Conservation (phyloP, 2,113 vertebrate genomes). For the Tenrec ecaudatus region DNA sequence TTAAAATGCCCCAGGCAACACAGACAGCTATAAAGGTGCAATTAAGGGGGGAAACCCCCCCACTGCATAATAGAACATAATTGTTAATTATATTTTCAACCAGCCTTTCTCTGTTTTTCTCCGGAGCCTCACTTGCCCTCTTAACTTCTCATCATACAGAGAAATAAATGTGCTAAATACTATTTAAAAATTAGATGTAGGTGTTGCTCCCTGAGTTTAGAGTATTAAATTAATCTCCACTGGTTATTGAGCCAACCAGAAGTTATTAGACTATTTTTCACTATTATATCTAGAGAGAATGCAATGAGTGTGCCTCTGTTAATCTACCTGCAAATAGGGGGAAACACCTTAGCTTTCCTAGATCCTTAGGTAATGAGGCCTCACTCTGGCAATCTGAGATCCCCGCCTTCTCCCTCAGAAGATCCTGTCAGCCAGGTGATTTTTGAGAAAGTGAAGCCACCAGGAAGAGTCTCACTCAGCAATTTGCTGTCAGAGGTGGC, state of each 20-base stretch:
- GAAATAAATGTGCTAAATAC: slow-evolving; percentile 41
- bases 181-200: slow-evolving; percentile 35
- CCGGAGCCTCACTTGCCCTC: not conserved
- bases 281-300: slow-evolving; percentile 36
- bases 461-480: not conserved
- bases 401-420: not conserved
- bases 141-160: slow-evolving; percentile 38
- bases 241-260: slow-evolving; percentile 18
- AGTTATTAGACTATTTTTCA: slow-evolving; percentile 10
- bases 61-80: slow-evolving; percentile 27
- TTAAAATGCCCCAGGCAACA: slow-evolving; percentile 50
- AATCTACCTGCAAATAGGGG: slow-evolving; percentile 10
- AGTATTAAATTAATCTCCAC: slow-evolving; percentile 18
- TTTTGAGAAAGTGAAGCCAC: not conserved
- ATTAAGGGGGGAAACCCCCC: slow-evolving; percentile 24
- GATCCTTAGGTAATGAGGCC: not conserved
- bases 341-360: not conserved
- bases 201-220: not conserved
- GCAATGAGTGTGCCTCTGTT: not conserved
- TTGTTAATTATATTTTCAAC: slow-evolving; percentile 53
- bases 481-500: not conserved
- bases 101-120: slow-evolving; percentile 35
- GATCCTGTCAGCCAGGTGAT: not conserved
- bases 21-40: not conserved
- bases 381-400: not conserved